Evolutionary conservation across 2,113 vertebrate species (phyloP), one percentile per base, ranked within the genome.

Genomic region (Platysternon megacephalum): DNA sequence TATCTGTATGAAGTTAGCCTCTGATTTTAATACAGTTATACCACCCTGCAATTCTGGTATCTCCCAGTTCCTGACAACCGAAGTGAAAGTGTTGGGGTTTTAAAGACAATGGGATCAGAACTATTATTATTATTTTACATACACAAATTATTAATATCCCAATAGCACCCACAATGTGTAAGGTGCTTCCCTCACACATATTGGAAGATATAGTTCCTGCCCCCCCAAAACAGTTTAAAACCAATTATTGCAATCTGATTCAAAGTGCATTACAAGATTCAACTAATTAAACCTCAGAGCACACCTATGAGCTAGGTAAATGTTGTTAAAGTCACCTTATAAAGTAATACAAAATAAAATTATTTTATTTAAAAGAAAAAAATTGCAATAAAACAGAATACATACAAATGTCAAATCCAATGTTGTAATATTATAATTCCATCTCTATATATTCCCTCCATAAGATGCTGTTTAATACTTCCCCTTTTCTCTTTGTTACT

Each of bases 1-100:
- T 46, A 92, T 51, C 46, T 72, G 74, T 58, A 10, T 78, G 56
- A 12, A 51, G 91, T 93, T 87, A 84, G 65, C 79, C 44, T 86
- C 17, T 7, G 17, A 68, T 88, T 84, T 52, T 85, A 84, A 2
- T 17, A 78, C 48, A 93, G 21, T 11, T 26, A 79, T 81, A n/a
- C 12, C 11, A 84, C 78, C 79, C 46, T 29, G 42, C 35, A 83
- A 39, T 2, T 39, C 42, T 17, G 2, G 11, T 22, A 51, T 91
- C 79, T 39, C 28, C 78, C 13, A 81, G 48, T 39, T 42, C 17
- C 9, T 65, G 52, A 51, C 19, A 78, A 39, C 3, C 4, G 35
- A 88, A 83, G 9, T 5, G 35, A 44, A 3, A 80, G 2, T 21
- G 42, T 46, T 14, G 14, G 72, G 49, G 84, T 81, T 13, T 81